Percentiles rank a stretch among this genome's conserved stretches.
Conservation (phyloP, 2,113 vertebrate species). For the Tachuris rubrigastra region DNA sequence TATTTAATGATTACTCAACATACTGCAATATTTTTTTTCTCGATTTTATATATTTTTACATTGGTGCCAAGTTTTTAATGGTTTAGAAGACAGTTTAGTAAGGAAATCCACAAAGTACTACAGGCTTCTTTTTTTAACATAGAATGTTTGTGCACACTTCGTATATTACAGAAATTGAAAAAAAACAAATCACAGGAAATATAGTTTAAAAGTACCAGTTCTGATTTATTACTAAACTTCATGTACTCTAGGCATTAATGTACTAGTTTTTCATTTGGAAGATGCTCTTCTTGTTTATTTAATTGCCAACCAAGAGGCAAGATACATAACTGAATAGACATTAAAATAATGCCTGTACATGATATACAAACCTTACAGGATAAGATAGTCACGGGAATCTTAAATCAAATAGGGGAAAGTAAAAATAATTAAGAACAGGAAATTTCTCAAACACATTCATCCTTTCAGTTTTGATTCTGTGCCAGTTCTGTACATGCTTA, state of each 20-base stretch:
- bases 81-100: background rate
- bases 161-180: background rate
- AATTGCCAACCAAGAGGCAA: background rate
- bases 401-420: background rate
- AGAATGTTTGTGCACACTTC: background rate
- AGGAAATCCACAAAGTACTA: background rate
- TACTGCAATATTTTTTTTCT: background rate
- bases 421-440: background rate
- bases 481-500: background rate
- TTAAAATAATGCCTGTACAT: background rate
- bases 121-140: background rate
- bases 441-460: background rate
- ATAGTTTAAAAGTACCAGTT: background rate
- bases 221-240: background rate
- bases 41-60: background rate
- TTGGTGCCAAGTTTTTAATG: slow-evolving; percentile 12
- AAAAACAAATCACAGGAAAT: background rate
- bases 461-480: background rate
- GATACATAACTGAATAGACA: background rate
- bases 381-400: background rate
- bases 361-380: background rate
- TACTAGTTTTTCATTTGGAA: background rate
- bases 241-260: background rate
- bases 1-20: background rate
- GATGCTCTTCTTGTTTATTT: background rate